These are phyloP conservation scores for Lordiphosa mommai DNA, from an alignment of 1,140 invertebrate genomes.

Conservation along the genomic window DNA sequence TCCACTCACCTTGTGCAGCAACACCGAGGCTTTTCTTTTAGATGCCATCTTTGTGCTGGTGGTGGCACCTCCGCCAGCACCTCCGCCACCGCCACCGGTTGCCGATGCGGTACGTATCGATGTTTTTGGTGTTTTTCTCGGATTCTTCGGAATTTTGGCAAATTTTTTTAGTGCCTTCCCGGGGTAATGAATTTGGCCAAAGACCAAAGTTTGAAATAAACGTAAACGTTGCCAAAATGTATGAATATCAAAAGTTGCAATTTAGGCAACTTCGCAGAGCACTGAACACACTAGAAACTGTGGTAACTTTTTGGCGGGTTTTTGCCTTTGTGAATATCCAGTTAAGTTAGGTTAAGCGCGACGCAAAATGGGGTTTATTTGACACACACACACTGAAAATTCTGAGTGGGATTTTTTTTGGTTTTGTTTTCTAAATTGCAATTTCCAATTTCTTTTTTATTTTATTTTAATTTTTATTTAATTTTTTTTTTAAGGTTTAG, in stretches of 20 bases:
- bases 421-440: constrained; percentile 13
- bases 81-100: constrained; percentile 78
- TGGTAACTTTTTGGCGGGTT: constrained; percentile 38
- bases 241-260: constrained; percentile 61
- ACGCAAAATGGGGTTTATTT: too few species aligned
- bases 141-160: constrained; percentile 79
- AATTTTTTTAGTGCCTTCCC: constrained; percentile 62
- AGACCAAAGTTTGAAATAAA: constrained; percentile 55
- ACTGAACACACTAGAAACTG: constrained; percentile 57
- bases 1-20: constrained; percentile 79
- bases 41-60: constrained; percentile 79
- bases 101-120: constrained; percentile 79
- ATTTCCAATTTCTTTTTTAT: constrained; percentile 4
- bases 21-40: constrained; percentile 79
- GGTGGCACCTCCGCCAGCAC: constrained; percentile 75
- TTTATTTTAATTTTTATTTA: constrained; percentile 26
- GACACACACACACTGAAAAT: too few species aligned
- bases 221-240: constrained; percentile 67
- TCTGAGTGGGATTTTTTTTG: not conserved
- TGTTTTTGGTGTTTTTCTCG: constrained; percentile 79
- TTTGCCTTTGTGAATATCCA: constrained; percentile 12
- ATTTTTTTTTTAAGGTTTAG: constrained; percentile 18
- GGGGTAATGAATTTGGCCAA: constrained; percentile 52
- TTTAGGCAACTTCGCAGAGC: constrained; percentile 39
- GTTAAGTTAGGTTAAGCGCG: too few species aligned